Evolutionary conservation across 2,888 invertebrate species (phyloP).

Genomic region (Caenorhabditis doughertyi): DNA sequence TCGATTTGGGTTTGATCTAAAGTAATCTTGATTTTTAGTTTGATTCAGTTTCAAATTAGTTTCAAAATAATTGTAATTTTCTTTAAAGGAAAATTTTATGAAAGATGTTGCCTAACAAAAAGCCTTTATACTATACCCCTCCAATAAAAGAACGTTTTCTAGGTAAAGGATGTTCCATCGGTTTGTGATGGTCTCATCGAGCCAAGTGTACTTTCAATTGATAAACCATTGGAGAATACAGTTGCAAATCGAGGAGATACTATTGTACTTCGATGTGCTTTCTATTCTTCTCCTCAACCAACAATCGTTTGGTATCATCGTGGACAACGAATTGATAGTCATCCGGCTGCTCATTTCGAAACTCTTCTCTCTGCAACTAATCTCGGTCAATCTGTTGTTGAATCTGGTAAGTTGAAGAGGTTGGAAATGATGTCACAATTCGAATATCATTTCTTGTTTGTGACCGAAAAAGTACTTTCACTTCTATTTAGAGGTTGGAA

Average conservation of each 20-base stretch:
- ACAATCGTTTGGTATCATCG: conserved; percentile 64
- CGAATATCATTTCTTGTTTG: conserved; percentile 1
- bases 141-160: neutral
- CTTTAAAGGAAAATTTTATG: no score
- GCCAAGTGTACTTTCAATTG: conserved; percentile 30
- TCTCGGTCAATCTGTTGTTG: conserved; percentile 63
- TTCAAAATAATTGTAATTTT: no score
- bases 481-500: neutral
- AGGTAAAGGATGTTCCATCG: conserved; percentile 15
- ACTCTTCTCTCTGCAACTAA: conserved; percentile 48
- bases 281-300: conserved; percentile 60
- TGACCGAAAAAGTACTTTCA: neutral
- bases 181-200: conserved; percentile 41
- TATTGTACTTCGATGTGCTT: conserved; percentile 36
- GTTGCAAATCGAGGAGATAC: conserved; percentile 23
- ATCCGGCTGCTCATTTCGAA: conserved; percentile 61
- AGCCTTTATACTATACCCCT: neutral
- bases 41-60: no score
- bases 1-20: neutral
- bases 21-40: neutral
- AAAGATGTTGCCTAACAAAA: no score
- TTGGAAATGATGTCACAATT: conserved; percentile 10
- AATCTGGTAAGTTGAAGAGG: conserved; percentile 38
- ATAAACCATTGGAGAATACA: conserved; percentile 39
- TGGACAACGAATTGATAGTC: conserved; percentile 56